phyloP scores from a whole-genome alignment of 2,888 invertebrate species.

The Pollenia griseotomentosa region DNA sequence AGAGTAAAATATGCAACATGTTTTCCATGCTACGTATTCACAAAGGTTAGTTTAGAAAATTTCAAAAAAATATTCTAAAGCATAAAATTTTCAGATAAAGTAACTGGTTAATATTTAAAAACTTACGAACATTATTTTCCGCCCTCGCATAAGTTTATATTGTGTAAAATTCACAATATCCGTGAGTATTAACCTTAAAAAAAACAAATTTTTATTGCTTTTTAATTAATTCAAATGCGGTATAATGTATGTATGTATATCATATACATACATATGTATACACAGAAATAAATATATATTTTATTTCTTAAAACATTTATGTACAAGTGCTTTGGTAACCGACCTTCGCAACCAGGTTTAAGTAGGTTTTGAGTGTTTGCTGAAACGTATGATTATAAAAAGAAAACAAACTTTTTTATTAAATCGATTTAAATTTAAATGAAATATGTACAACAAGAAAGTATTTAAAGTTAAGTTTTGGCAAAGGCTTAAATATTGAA shows the following conservation, averaged over 20 bases:
- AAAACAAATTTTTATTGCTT: conserved; percentile 10
- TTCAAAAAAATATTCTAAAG: too few species aligned
- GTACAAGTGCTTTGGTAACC: conserved; percentile 12
- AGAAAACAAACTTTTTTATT: not conserved
- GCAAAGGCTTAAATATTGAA: too few species aligned
- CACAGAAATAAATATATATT: not conserved
- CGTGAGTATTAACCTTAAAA: conserved; percentile 11
- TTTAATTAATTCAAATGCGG: conserved; percentile 1
- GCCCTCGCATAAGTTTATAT: not conserved
- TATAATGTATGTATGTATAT: not conserved
- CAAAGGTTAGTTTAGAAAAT: too few species aligned
- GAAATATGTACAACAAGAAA: too few species aligned
- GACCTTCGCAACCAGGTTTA: conserved; percentile 31
- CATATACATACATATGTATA: not conserved
- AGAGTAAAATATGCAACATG: too few species aligned
- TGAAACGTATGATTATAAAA: conserved; percentile 12
- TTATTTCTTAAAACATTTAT: conserved; percentile 19
- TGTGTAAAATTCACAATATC: conserved; percentile 21
- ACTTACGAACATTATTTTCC: not conserved
- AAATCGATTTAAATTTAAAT: not conserved
- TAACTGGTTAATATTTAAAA: too few species aligned
- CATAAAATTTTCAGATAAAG: too few species aligned
- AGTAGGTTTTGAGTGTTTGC: conserved; percentile 9
- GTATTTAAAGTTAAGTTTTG: too few species aligned
- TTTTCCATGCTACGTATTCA: too few species aligned